Evolutionary conservation across 2,113 vertebrate species (phyloP).

Genomic region (Mola mola): DNA sequence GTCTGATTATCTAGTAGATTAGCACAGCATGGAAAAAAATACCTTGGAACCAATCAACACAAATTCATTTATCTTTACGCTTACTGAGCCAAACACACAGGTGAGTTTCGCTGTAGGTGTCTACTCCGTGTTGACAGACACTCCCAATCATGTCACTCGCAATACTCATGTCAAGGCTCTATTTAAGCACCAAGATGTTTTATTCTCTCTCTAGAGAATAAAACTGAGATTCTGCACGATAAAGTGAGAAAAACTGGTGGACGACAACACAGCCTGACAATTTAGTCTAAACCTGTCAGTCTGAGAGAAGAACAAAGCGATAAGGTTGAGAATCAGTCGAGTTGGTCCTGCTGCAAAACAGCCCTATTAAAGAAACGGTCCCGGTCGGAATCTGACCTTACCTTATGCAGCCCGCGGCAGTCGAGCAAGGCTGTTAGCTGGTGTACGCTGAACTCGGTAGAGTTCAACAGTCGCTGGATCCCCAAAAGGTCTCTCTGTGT

Average conservation of each 20-base stretch:
- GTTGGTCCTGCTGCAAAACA: slow-evolving; percentile 19
- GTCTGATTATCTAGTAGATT: too few relatives aligned
- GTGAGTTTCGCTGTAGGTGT: too few relatives aligned
- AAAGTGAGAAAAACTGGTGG: slow-evolving; percentile 23
- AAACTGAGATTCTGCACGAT: slow-evolving; percentile 5
- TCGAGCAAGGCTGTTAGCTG: slow-evolving; percentile 93
- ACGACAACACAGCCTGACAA: slow-evolving; percentile 1
- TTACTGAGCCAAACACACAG: too few relatives aligned
- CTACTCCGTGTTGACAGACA: too few relatives aligned
- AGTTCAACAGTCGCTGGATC: slow-evolving; percentile 91
- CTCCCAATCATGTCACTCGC: too few relatives aligned
- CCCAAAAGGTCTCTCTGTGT: slow-evolving; percentile 90
- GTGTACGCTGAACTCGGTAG: slow-evolving; percentile 90
- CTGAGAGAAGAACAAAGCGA: slow-evolving; percentile 2
- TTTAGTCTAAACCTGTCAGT: slow-evolving; percentile 22
- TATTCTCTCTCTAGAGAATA: slow-evolving; percentile 19
- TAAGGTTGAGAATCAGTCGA: slow-evolving; percentile 23
- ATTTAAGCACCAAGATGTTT: slow-evolving; percentile 1
- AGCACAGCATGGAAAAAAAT: too few relatives aligned
- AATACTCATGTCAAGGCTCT: slow-evolving; percentile 12
- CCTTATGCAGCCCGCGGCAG: slow-evolving; percentile 95
- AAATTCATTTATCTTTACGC: too few relatives aligned
- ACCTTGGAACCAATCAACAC: too few relatives aligned
- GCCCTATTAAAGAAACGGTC: slow-evolving; percentile 39
- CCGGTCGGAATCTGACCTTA: slow-evolving; percentile 62